Base-by-base conservation (phyloP, 2,888 invertebrate species). In the Tetheella fluctuosa region DNA sequence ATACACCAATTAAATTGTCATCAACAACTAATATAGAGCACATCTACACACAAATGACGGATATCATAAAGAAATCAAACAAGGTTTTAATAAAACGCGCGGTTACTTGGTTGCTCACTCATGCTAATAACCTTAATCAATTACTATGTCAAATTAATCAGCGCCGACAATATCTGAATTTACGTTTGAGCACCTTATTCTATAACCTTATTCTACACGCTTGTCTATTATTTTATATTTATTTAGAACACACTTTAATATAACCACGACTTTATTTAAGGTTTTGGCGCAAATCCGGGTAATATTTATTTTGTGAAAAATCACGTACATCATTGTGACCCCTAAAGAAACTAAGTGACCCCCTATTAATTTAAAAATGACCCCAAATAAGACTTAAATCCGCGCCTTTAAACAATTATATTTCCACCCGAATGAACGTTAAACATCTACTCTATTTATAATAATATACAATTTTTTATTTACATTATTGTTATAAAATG, bases 371-470 rank as follows among this genome's bases (percentile, higher is more conserved):
- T 42, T 17, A 42, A n/a, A 20, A 10, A 1, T 20, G 8, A 42
- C n/a, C 17, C 48, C 0, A 48, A 20, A 48, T 48, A 20, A 48
- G 3, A 20, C 48, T 10, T 20, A 20, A 48, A n/a, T 8, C 20
- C 20, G 20, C 48, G 48, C 48, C 48, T 15, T 10, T 7, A 17
- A 10, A n/a, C 20, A 20, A 20, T 48, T 20, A 48, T 20, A 56
- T 55, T 34, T 53, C 52, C 6, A 59, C 67, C 61, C 59, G 59
- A 59, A 61, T 67, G 61, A 57, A 67, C 65, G 65, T 72, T 65
- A 71, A 68, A 70, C 60, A 68, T 65, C 64, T 72, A 70, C 65
- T 67, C 64, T 71, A 73, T 67, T 60, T 72, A 71, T 65, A 48
- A 42, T 17, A 17, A n/a, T 48, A 42, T 67, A 59, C 65, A 68